phyloP scores from a whole-genome alignment of 2,888 invertebrate genomes.

The Pycnomerus fuliginosus region DNA sequence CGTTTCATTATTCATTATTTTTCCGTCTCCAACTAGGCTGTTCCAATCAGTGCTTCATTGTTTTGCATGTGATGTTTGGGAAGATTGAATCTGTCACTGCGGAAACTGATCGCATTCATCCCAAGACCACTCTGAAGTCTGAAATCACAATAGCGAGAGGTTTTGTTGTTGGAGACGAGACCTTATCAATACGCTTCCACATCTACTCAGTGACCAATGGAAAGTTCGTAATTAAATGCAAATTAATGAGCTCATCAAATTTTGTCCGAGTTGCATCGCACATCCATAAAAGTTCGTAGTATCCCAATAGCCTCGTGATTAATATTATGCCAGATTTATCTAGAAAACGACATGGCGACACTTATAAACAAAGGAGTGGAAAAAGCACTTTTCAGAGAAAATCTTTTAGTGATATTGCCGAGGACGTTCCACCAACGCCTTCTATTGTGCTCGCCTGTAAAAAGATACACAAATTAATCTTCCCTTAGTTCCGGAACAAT shows the following conservation, averaged over 20 bases:
- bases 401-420: slow-evolving; percentile 25
- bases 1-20: too few relatives aligned
- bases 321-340: too few relatives aligned
- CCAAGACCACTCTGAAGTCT: slow-evolving; percentile 25
- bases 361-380: too few relatives aligned
- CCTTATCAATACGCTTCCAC: too few relatives aligned
- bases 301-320: too few relatives aligned
- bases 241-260: too few relatives aligned
- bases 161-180: slow-evolving; percentile 23
- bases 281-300: too few relatives aligned
- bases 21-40: too few relatives aligned
- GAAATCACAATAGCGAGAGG: slow-evolving; percentile 14
- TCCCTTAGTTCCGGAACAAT: slow-evolving; percentile 11
- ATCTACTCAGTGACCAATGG: too few relatives aligned
- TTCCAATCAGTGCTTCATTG: slow-evolving; percentile 41
- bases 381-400: slow-evolving; percentile 16
- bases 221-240: too few relatives aligned
- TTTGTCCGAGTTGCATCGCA: too few relatives aligned
- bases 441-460: slow-evolving; percentile 21
- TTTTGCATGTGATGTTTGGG: slow-evolving; percentile 40
- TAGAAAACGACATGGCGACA: too few relatives aligned
- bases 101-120: slow-evolving; percentile 41
- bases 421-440: slow-evolving; percentile 23
- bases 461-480: slow-evolving; percentile 28
- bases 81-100: slow-evolving; percentile 42